Evolutionary conservation across 1,140 invertebrate species (phyloP).

Genomic region (Ostrea denselamellosa): DNA sequence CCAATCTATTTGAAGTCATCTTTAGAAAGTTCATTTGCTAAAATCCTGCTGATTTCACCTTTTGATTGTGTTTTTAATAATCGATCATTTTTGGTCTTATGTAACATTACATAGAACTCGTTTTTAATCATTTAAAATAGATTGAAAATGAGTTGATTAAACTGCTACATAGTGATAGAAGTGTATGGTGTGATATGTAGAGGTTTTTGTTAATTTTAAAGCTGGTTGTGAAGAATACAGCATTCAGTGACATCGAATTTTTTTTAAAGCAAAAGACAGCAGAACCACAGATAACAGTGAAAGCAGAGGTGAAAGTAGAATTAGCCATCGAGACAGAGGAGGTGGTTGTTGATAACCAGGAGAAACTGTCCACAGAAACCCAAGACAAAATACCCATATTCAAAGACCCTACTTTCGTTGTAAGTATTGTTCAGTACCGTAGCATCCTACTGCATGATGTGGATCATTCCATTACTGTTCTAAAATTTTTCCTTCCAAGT

Average conservation of each 20-base stretch:
- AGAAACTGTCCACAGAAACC: slow-evolving; percentile 29
- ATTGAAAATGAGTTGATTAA: too few species aligned
- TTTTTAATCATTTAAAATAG: neutral
- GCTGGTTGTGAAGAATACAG: neutral
- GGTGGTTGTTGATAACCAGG: slow-evolving; percentile 45
- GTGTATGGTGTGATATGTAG: neutral
- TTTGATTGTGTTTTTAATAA: neutral
- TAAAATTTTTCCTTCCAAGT: too few species aligned
- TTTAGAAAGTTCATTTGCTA: too few species aligned
- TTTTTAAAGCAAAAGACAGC: neutral
- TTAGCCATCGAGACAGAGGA: slow-evolving; percentile 41
- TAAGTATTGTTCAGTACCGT: neutral
- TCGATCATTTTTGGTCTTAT: neutral
- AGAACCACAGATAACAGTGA: neutral
- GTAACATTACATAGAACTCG: neutral
- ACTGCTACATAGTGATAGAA: neutral
- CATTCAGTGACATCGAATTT: neutral
- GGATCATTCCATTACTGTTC: too few species aligned
- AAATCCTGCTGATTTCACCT: too few species aligned
- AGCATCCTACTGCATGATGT: too few species aligned
- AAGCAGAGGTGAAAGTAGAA: neutral
- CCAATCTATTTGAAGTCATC: too few species aligned
- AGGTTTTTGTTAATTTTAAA: neutral
- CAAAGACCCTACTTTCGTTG: slow-evolving; percentile 75
- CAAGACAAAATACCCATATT: slow-evolving; percentile 73